phyloP scores from a whole-genome alignment of 2,888 invertebrate genomes.

The Resseliella maxima region DNA sequence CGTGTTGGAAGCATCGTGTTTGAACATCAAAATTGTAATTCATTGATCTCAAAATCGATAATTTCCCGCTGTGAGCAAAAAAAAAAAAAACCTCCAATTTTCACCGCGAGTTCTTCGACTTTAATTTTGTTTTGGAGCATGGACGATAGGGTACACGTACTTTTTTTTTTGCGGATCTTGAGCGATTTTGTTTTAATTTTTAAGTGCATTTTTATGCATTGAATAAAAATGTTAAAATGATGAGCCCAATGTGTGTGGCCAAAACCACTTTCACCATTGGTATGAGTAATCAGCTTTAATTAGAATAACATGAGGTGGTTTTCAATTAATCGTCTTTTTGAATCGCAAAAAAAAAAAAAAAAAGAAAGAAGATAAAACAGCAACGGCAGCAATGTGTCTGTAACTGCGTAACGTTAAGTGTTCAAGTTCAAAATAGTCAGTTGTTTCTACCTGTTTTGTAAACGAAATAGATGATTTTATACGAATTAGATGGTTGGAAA shows the following conservation, averaged over 20 bases:
- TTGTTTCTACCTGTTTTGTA: background rate
- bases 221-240: background rate
- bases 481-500: too few relatives aligned
- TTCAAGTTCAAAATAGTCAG: background rate
- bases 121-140: background rate
- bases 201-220: background rate
- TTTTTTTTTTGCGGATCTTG: background rate
- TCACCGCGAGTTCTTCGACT: background rate
- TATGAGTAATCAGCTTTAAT: constrained; percentile 14
- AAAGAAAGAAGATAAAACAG: background rate
- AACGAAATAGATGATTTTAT: too few relatives aligned
- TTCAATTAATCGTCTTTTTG: constrained; percentile 13
- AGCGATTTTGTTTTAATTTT: background rate
- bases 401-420: background rate
- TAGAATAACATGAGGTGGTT: constrained; percentile 46
- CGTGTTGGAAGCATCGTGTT: too few relatives aligned
- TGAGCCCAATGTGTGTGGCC: background rate
- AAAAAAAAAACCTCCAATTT: background rate
- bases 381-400: background rate
- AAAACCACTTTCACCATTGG: constrained; percentile 42
- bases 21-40: background rate
- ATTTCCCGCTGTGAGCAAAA: background rate
- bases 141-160: background rate
- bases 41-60: background rate
- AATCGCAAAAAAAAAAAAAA: background rate